Conservation (phyloP, 1,140 invertebrate genomes). For the Drosophila mauritiana region DNA sequence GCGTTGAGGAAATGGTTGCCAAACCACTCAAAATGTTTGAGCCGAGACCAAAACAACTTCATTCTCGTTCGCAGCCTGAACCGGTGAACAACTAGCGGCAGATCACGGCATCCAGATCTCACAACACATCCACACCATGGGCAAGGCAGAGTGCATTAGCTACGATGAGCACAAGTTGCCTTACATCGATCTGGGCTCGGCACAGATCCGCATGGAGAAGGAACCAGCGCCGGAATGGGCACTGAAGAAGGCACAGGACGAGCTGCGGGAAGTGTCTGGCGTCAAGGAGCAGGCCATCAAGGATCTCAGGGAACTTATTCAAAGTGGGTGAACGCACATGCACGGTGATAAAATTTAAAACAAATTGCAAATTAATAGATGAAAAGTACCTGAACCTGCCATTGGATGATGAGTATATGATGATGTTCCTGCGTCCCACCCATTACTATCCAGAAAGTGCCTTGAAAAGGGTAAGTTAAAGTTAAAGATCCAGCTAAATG, state of each 20-base stretch:
- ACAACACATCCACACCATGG: conserved; percentile 53
- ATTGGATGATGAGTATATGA: conserved; percentile 88
- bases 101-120: conserved; percentile 9
- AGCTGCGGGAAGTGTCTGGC: conserved; percentile 89
- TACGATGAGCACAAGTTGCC: conserved; percentile 85
- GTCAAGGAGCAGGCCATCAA: conserved; percentile 87
- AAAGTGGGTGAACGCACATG: conserved; percentile 44
- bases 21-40: conserved; percentile 56
- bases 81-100: conserved; percentile 47
- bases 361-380: conserved; percentile 56
- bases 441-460: conserved; percentile 90
- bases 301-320: conserved; percentile 86
- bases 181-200: conserved; percentile 85
- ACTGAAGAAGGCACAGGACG: conserved; percentile 87
- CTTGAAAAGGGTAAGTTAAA: conserved; percentile 84
- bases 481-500: no score
- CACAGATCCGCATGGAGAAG: conserved; percentile 85
- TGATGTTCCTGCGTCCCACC: conserved; percentile 88
- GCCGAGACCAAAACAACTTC: conserved; percentile 48
- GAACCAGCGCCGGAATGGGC: conserved; percentile 85
- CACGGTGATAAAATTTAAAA: no score
- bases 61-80: conserved; percentile 69
- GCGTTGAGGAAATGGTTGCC: conserved; percentile 48
- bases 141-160: conserved; percentile 81
- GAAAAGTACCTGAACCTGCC: conserved; percentile 86